Percentiles rank a stretch among this genome's conserved stretches.
Evolutionary conservation across 2,113 vertebrate genomes (phyloP).

Genomic region (Otis tarda): DNA sequence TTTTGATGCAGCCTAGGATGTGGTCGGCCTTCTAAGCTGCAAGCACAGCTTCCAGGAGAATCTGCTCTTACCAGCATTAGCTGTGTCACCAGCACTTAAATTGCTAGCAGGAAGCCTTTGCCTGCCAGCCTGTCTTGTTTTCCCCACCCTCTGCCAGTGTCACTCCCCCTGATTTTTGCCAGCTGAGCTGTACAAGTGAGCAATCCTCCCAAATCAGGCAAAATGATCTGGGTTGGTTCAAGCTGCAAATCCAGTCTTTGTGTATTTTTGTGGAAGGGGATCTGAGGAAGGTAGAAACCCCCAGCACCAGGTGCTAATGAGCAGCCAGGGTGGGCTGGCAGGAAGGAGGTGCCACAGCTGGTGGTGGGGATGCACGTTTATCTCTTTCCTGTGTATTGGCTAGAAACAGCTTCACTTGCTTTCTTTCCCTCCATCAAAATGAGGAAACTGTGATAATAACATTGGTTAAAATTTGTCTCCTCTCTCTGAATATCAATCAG

Average conservation of each 20-base stretch:
- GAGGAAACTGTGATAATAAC: background rate
- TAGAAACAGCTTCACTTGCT: background rate
- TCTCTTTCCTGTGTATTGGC: background rate
- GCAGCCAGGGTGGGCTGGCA: background rate
- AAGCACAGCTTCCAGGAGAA: no score
- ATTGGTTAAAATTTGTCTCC: background rate
- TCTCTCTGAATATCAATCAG: background rate
- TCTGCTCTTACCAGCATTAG: no score
- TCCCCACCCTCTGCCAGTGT: no score
- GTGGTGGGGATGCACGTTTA: background rate
- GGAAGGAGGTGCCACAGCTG: background rate
- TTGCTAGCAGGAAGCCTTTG: background rate
- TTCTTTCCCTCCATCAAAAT: background rate
- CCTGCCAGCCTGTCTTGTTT: background rate
- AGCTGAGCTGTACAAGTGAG: background rate
- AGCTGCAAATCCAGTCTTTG: accelerated
- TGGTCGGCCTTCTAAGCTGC: no score
- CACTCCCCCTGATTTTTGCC: background rate
- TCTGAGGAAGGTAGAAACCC: background rate
- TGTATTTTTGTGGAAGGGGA: background rate
- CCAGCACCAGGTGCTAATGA: background rate
- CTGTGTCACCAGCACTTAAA: background rate
- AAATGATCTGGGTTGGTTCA: background rate
- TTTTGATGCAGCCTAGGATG: no score
- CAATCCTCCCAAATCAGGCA: background rate